These are phyloP conservation scores for Heliothis virescens DNA, from an alignment of 1,140 invertebrate genomes.

Conservation along the genomic window DNA sequence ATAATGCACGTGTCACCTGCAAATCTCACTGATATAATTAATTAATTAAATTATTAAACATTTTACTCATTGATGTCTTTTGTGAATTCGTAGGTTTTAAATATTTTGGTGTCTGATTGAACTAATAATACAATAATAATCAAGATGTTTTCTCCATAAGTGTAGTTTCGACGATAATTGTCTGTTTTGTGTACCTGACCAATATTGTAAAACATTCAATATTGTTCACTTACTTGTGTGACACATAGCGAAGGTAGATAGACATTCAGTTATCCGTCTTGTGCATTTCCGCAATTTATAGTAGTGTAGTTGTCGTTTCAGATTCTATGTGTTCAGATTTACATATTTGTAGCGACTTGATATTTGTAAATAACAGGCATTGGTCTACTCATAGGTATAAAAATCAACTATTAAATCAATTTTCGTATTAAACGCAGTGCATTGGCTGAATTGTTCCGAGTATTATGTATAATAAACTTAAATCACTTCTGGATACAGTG, in stretches of 20 bases:
- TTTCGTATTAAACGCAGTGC: not conserved
- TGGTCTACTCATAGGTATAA: conserved; percentile 10
- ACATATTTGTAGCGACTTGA: conserved; percentile 26
- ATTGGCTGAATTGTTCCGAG: conserved; percentile 2
- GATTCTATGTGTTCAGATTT: conserved; percentile 18
- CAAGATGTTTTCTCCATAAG: not conserved
- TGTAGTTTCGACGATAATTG: conserved; percentile 5
- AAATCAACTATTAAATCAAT: conserved; percentile 17
- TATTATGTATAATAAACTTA: conserved; percentile 8
- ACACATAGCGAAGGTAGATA: not conserved
- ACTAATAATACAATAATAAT: conserved; percentile 5
- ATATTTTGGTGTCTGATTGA: conserved; percentile 5
- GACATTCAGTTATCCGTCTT: not conserved
- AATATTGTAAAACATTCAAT: not conserved
- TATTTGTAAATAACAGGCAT: conserved; percentile 39
- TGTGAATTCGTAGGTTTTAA: conserved; percentile 13
- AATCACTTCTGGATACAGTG: not conserved
- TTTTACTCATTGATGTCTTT: not conserved
- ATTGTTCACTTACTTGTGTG: not conserved
- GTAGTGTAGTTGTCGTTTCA: conserved; percentile 30
- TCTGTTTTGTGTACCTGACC: conserved; percentile 10
- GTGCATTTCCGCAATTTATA: conserved; percentile 8
- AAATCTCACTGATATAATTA: conserved; percentile 13
- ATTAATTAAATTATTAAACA: not conserved
- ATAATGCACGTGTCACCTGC: not conserved